These are phyloP conservation scores for Rhinopomastus cyanomelas DNA, from an alignment of 2,113 vertebrate species.

Conservation along the genomic window DNA sequence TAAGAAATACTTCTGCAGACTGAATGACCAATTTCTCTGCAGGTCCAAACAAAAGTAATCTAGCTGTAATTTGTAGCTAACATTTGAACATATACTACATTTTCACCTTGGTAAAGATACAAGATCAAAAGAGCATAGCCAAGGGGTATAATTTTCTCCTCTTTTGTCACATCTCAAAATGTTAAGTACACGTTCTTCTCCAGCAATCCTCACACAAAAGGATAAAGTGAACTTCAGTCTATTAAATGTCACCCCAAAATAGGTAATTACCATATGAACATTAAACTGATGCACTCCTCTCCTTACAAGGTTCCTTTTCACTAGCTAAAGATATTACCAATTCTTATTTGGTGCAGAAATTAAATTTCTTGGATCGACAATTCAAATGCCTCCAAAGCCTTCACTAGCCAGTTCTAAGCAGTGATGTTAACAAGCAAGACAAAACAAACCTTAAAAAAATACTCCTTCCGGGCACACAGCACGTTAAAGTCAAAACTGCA, in stretches of 20 bases:
- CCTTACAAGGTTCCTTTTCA: conserved; percentile 47
- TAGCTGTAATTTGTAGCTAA: background rate
- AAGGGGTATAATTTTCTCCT: conserved; percentile 65
- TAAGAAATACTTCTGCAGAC: background rate
- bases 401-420: background rate
- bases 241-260: conserved; percentile 75
- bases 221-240: conserved; percentile 57
- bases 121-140: conserved; percentile 52
- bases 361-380: background rate
- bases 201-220: conserved; percentile 35
- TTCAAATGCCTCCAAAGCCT: background rate
- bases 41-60: background rate
- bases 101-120: conserved; percentile 55
- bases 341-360: conserved; percentile 28
- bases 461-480: background rate
- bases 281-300: conserved; percentile 47
- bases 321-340: conserved; percentile 33
- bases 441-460: background rate
- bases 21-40: background rate
- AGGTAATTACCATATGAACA: conserved; percentile 64
- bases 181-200: conserved; percentile 46
- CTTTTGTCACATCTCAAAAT: conserved; percentile 58
- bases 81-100: background rate
- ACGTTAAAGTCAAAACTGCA: background rate
- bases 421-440: background rate